Evolutionary conservation across 1,140 invertebrate genomes (phyloP).

Genomic region (Orchesella cincta): DNA sequence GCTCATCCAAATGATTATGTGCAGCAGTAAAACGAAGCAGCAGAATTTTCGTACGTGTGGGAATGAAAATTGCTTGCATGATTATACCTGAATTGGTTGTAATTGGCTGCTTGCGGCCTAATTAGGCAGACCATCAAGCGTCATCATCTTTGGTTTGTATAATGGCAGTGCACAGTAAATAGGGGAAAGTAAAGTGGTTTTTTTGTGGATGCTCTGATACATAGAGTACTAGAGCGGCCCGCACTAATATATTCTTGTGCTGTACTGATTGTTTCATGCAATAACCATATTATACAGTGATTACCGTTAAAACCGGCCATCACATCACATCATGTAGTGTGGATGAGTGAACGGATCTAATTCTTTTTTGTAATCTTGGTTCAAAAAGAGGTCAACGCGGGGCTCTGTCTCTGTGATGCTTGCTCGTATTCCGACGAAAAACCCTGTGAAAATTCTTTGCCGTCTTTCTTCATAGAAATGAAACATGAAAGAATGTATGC

Average conservation of each 20-base stretch:
- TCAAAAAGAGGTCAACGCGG: not conserved
- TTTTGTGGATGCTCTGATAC: not conserved
- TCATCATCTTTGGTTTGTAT: conserved; percentile 8
- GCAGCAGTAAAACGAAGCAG: not conserved
- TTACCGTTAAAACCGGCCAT: conserved; percentile 5
- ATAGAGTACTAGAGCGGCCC: too few species aligned
- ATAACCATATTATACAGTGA: conserved; percentile 7
- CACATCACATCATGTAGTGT: too few species aligned
- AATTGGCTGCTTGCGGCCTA: conserved; percentile 28
- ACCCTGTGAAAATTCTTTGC: conserved; percentile 4
- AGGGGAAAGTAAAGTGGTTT: conserved; percentile 15
- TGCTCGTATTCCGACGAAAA: not conserved
- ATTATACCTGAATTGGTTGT: conserved; percentile 21
- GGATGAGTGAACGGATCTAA: conserved; percentile 18
- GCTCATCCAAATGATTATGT: too few species aligned
- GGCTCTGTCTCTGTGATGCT: not conserved
- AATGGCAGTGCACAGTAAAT: not conserved
- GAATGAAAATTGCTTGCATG: conserved; percentile 22
- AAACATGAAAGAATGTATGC: too few species aligned
- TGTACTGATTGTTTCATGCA: conserved; percentile 23
- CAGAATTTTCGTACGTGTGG: conserved; percentile 5
- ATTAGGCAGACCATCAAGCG: conserved; percentile 21
- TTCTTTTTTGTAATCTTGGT: conserved; percentile 1
- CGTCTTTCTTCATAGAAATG: not conserved
- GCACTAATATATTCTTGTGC: not conserved